Base-by-base conservation (phyloP, 2,888 invertebrate species). In the Pristionchus japonicus region DNA sequence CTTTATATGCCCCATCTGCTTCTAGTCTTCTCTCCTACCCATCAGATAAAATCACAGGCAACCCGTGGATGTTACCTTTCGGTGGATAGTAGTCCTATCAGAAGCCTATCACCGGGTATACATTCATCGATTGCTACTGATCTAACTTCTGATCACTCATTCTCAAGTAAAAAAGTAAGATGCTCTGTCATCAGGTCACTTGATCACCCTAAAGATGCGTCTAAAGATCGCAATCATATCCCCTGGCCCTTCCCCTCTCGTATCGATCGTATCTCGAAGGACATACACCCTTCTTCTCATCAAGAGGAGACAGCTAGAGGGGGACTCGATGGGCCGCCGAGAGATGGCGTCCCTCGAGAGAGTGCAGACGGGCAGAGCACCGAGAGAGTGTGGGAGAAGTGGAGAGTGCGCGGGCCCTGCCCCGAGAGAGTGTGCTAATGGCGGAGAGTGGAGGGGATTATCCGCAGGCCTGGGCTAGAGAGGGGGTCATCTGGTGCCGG, bases 91-190 rank as follows among this genome's bases (percentile, higher is more conserved):
- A 89, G 80, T 47, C 49, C 34, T 23, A 34, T 49, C 17, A 20
- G 20, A 40, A 37, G 70, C 77, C 74, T 89, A 90, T 90, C 90
- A 90, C 90, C 90, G 90, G 90, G 90, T 89, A 88, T 88, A 88
- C 90, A 90, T 90, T 88, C 88, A 89, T 89, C 89, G 88, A 88
- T 70, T 47, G 67, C 88, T 85, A 37, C 77, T 67, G 85, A 70
- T 70, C 74, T 40, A 4, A 23, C 23, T 13, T 52, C 6, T 11
- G 57, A 57, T 17, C 17, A 17, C 17, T 3, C 17, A 3, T 52
- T 20, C 57, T n/a, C 57, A n/a, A 1, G 23, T 2, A 57, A 57
- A n/a, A 57, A 23, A 9, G n/a, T 9, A 9, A n/a, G 23, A 57
- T 9, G 43, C 43, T 23, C 23, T 3, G 15, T 70, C 23, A n/a